These are phyloP conservation scores for Myiotriccus ornatus DNA, from an alignment of 2,797 vertebrate genomes.

Conservation along the genomic window DNA sequence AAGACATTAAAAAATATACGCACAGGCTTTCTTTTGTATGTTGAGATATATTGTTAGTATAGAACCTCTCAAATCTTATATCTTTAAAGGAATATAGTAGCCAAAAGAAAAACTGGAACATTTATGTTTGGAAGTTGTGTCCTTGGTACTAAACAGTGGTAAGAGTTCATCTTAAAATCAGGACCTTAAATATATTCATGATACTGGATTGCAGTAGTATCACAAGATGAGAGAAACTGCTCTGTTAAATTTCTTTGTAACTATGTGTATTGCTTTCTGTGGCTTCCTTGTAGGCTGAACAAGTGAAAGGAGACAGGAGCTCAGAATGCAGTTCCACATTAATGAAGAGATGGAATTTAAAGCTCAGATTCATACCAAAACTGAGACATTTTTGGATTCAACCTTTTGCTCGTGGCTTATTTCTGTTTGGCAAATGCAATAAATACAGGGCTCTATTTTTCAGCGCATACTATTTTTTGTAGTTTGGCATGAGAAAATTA, in stretches of 20 bases:
- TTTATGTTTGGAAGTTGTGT: background rate
- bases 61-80: background rate
- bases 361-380: background rate
- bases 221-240: background rate
- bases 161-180: background rate
- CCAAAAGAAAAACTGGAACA: background rate
- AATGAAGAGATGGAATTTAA: background rate
- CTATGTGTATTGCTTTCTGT: background rate
- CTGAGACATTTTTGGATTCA: background rate
- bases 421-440: background rate
- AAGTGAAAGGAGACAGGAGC: background rate
- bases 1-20: background rate
- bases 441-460: background rate
- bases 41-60: background rate
- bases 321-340: background rate
- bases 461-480: background rate
- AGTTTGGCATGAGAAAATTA: background rate
- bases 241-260: background rate
- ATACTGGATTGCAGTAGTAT: background rate
- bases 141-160: background rate
- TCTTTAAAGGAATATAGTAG: background rate
- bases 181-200: background rate
- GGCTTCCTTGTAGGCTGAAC: background rate
- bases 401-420: background rate
- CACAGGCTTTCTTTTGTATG: background rate